Evolutionary conservation across 2,888 invertebrate species (phyloP).

Genomic region (Meghimatium bilineatum): DNA sequence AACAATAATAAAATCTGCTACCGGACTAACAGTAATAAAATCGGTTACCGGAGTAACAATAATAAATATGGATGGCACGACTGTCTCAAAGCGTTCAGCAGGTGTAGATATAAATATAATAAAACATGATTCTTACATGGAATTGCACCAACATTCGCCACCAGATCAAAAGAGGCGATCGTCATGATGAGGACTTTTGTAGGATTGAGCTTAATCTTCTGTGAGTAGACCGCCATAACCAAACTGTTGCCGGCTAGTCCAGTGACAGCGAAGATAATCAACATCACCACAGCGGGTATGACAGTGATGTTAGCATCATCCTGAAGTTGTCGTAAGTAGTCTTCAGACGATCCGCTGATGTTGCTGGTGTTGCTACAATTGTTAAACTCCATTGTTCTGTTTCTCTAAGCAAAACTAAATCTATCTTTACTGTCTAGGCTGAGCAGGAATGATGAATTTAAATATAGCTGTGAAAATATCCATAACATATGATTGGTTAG

Average conservation of each 20-base stretch:
- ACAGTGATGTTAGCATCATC: background rate
- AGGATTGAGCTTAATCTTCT: background rate
- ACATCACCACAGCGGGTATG: conserved; percentile 3
- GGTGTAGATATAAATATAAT: no score
- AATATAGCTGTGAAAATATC: no score
- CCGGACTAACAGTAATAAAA: no score
- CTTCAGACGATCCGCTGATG: background rate
- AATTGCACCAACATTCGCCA: conserved; percentile 21
- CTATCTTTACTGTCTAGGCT: background rate
- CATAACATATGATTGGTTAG: no score
- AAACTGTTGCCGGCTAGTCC: conserved; percentile 21
- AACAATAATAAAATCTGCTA: no score
- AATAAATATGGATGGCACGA: no score
- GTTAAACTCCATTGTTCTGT: background rate
- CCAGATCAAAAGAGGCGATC: conserved; percentile 32
- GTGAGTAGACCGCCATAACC: conserved; percentile 23
- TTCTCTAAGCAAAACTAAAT: background rate
- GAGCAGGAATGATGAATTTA: no score
- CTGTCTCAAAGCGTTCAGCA: no score
- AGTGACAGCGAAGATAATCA: background rate
- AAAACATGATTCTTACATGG: conserved; percentile 25
- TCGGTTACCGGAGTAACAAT: no score
- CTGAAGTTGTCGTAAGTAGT: conserved; percentile 17
- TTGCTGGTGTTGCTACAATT: conserved; percentile 11
- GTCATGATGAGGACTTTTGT: conserved; percentile 36